Percentiles rank a stretch among this genome's conserved stretches.
Conservation (phyloP, 1,140 invertebrate genomes). For the Metaphire vulgaris region DNA sequence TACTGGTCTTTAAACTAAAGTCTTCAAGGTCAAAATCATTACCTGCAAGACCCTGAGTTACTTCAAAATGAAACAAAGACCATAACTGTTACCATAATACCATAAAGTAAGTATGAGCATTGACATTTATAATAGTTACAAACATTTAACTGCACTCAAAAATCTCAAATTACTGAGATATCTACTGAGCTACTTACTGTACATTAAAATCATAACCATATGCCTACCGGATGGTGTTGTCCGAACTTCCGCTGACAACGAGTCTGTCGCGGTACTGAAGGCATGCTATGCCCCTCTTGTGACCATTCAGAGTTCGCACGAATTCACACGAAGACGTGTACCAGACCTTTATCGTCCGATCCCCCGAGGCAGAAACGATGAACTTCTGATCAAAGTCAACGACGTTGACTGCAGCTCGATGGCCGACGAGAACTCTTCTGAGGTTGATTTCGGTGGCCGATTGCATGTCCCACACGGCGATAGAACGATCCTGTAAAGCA, state of each 20-base stretch:
- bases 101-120: too few relatives aligned
- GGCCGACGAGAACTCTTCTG: conserved; percentile 88
- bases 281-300: conserved; percentile 98
- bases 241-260: conserved; percentile 96
- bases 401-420: conserved; percentile 97
- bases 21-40: too few relatives aligned
- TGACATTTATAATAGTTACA: too few relatives aligned
- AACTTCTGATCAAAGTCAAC: conserved; percentile 99
- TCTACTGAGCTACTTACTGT: too few relatives aligned
- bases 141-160: too few relatives aligned
- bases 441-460: conserved; percentile 92
- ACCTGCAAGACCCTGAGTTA: too few relatives aligned
- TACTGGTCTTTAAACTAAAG: too few relatives aligned
- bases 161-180: too few relatives aligned
- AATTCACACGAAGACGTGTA: conserved; percentile 97
- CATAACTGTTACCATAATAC: too few relatives aligned
- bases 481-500: conserved; percentile 89
- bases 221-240: conserved; percentile 96
- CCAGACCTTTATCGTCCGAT: conserved; percentile 98
- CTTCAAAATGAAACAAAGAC: too few relatives aligned
- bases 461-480: conserved; percentile 99
- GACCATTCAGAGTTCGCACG: conserved; percentile 98
- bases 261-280: conserved; percentile 94
- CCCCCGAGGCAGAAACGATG: conserved; percentile 97
- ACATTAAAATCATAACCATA: too few relatives aligned